These are phyloP conservation scores for Cervus canadensis DNA, from an alignment of 2,113 vertebrate genomes.

Conservation along the genomic window DNA sequence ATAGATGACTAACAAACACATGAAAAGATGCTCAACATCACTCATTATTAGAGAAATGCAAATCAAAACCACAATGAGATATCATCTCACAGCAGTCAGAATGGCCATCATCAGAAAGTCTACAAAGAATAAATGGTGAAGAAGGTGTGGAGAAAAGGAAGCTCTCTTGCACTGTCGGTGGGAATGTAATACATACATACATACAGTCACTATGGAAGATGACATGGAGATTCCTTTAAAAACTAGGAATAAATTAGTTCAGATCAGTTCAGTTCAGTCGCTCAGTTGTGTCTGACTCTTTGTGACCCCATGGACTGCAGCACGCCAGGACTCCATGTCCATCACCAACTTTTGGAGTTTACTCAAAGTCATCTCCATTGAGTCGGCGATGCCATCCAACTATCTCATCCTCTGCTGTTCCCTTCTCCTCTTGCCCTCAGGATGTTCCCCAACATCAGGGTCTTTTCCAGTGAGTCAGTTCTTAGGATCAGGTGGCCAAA, in stretches of 20 bases:
- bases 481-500: neutral
- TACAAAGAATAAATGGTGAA: neutral
- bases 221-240: neutral
- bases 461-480: neutral
- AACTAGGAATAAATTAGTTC: neutral
- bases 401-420: neutral
- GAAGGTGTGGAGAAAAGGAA: neutral
- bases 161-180: neutral
- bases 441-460: neutral
- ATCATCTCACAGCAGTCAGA: neutral
- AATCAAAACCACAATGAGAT: neutral
- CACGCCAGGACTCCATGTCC: neutral
- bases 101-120: neutral
- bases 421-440: neutral
- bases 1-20: neutral
- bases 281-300: rapidly evolving
- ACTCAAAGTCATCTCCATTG: neutral
- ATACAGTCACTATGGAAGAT: neutral
- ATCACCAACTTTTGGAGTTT: neutral
- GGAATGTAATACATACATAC: neutral
- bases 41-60: neutral
- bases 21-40: neutral
- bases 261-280: neutral
- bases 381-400: neutral
- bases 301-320: neutral